Evolutionary conservation across 2,888 invertebrate genomes (phyloP), one percentile per base, ranked within the genome.

Genomic region (Drosophila macrospina): DNA sequence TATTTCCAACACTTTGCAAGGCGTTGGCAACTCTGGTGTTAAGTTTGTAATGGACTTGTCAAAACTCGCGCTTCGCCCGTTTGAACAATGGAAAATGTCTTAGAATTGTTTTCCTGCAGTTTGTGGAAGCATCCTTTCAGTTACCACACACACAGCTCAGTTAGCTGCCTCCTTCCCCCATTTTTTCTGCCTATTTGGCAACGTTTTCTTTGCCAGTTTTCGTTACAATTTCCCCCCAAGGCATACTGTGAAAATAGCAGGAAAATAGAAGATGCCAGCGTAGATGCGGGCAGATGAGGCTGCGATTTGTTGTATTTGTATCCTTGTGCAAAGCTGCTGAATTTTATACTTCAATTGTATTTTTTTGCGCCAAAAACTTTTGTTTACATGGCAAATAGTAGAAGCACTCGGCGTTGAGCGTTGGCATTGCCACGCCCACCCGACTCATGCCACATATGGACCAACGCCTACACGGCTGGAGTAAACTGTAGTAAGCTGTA

Each of bases 311-410:
- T 61, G 69, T 67, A 56, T 63, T 50, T 68, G 47, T 75, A 67
- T 63, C 60, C 70, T 37, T 69, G 54, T 62, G 51, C 50, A 52
- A 59, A 50, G 48, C 59, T 48, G 30, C 60, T 57, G 71, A 74
- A 70, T 81, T 87, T 79, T 70, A 80, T 76, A 47, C 73, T 89
- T 59, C 80, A 84, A 80, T 88, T 89, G 81, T 81, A 78, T 86
- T 20, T 20, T 20, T 78, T 69, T 74, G 76, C 69, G 80, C 88
- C 65, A 72, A 71, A 83, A 89, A 83, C 76, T 78, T 89, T 85
- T 88, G 90, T 88, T 88, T 88, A 86, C 80, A 73, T 62, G 80
- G 72, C 78, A 87, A 84, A 84, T 83, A 88, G 70, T 83, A 88
- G 70, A 54, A 66, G 74, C 37, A 39, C 51, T 48, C 39, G 24